These are phyloP conservation scores for Sanderia malayensis DNA, from an alignment of 30 jellyfish, hydroid and myxozoan genomes.

Conservation along the genomic window DNA sequence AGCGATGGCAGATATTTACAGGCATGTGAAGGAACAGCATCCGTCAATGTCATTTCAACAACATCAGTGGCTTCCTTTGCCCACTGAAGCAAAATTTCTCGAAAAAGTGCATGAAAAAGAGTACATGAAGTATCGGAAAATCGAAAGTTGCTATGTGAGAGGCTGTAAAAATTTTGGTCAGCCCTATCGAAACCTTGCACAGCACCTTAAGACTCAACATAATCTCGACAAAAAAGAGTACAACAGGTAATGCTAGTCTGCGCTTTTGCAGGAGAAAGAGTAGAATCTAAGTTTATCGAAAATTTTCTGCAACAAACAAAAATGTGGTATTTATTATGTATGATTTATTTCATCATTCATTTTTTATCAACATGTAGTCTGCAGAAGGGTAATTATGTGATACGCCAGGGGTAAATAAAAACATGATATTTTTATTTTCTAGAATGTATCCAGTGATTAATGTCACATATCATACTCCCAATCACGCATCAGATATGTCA, in stretches of 20 bases:
- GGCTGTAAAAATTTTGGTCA: background rate
- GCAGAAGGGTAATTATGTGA: background rate
- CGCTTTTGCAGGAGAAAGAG: slow-evolving; percentile 2
- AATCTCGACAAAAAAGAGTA: background rate
- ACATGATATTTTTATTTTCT: background rate
- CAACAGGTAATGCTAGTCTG: background rate
- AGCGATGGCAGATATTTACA: slow-evolving; percentile 1
- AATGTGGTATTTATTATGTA: background rate
- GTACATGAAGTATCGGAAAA: background rate
- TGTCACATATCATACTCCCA: background rate
- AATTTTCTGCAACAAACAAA: background rate
- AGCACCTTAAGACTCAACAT: slow-evolving; percentile 1
- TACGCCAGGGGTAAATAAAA: background rate
- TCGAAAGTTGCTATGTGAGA: background rate
- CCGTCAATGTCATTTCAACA: background rate
- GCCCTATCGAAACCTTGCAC: slow-evolving; percentile 3
- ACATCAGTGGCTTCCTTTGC: slow-evolving; percentile 2
- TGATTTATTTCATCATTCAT: background rate
- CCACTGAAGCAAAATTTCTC: background rate
- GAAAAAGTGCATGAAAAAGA: background rate
- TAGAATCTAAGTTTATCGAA: background rate
- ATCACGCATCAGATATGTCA: background rate
- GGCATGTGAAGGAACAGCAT: slow-evolving; percentile 2
- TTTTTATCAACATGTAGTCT: background rate
- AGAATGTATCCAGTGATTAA: background rate